Evolutionary conservation across 1,140 invertebrate genomes (phyloP), one percentile per base, ranked within the genome.

Genomic region (Lineus longissimus): DNA sequence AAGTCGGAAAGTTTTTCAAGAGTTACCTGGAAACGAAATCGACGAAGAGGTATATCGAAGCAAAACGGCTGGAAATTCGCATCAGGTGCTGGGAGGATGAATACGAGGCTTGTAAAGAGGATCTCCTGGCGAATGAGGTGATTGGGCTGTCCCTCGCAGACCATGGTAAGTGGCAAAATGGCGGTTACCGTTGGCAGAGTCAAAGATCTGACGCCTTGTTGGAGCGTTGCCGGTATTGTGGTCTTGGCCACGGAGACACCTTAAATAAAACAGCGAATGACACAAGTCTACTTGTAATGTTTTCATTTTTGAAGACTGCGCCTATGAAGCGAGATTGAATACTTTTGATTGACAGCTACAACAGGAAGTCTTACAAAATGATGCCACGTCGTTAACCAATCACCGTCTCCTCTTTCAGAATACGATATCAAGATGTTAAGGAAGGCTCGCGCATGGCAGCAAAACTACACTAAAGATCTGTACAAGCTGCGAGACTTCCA

Each of bases 401-500:
- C 33, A 15, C 40, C 40, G 40, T 43, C 19, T 43, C 11, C 19
- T 43, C 19, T 51, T 51, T 9, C 47, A 51, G 47, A 4, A n/a
- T 27, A 51, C n/a, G 47, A 51, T n/a, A 27, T 51, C n/a, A 4
- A 7, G 47, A 51, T 51, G 47, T n/a, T 51, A n/a, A 51, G n/a
- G n/a, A 27, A 19, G 47, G 25, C 25, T 51, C 47, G 47, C 25
- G 25, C n/a, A 51, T 51, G n/a, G 19, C 47, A 51, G 25, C n/a
- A n/a, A 4, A n/a, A n/a, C n/a, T 23, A 51, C 47, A 51, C 47
- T 6, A 51, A 51, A 51, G n/a, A 19, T n/a, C n/a, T 51, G 47
- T 51, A 51, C 47, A 51, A 51, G 25, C 47, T 51, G 25, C 47
- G 47, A 51, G 47, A 51, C 47, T 19, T 7, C 25, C n/a, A 51